Percentiles rank a stretch among this genome's conserved stretches.
phyloP scores from a whole-genome alignment of 2,888 invertebrate species.

The Drosophila rubida region DNA sequence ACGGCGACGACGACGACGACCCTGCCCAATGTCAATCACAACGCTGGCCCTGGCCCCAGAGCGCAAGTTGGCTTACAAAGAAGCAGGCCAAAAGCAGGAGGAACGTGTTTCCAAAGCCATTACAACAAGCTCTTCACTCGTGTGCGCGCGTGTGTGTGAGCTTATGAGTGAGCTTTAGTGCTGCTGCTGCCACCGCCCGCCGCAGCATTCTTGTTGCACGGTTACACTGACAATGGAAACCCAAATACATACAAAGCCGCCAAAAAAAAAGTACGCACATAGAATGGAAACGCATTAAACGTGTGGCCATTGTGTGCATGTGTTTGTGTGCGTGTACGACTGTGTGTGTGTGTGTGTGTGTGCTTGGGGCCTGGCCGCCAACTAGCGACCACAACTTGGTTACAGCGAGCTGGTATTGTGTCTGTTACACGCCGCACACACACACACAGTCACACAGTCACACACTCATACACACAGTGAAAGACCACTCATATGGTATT shows the following conservation, averaged over 20 bases:
- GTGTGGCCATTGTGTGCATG: slow-evolving; percentile 34
- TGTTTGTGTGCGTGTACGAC: slow-evolving; percentile 42
- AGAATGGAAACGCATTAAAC: slow-evolving; percentile 62
- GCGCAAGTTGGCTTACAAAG: slow-evolving; percentile 58
- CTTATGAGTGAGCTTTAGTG: slow-evolving; percentile 56
- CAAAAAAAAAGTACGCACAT: slow-evolving; percentile 52
- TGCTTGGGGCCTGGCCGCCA: slow-evolving; percentile 55
- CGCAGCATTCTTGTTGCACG: slow-evolving; percentile 46
- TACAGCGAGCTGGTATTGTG: slow-evolving; percentile 60
- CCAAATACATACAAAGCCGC: slow-evolving; percentile 41
- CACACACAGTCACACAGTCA: slow-evolving; percentile 20
- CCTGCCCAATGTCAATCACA: slow-evolving; percentile 76
- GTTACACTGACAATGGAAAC: slow-evolving; percentile 59
- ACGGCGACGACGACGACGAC: slow-evolving; percentile 49
- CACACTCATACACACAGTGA: slow-evolving; percentile 19
- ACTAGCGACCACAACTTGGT: slow-evolving; percentile 62
- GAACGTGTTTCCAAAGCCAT: slow-evolving; percentile 68
- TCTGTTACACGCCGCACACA: slow-evolving; percentile 65
- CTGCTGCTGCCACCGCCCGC: slow-evolving; percentile 19
- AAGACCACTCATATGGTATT: slow-evolving; percentile 55
- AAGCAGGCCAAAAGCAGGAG: slow-evolving; percentile 72
- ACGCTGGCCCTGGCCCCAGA: slow-evolving; percentile 51
- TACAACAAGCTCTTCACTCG: slow-evolving; percentile 59
- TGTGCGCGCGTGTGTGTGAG: slow-evolving; percentile 23
- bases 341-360: slow-evolving; percentile 34